phyloP scores from a whole-genome alignment of 2,113 vertebrate species.

The Eptesicus fuscus region DNA sequence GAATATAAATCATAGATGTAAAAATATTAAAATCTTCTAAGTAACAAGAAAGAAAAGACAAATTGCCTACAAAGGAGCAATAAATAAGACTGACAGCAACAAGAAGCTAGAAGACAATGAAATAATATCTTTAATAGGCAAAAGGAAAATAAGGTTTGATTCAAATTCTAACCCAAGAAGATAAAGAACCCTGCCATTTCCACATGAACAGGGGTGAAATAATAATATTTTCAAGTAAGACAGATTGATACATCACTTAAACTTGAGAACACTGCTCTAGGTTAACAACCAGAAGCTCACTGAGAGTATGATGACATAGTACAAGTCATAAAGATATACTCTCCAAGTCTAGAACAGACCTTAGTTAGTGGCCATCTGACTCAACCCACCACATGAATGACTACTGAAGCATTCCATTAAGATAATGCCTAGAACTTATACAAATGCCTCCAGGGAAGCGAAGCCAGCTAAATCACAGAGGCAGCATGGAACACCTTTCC shows the following conservation, averaged over 20 bases:
- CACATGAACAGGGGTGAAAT: not conserved
- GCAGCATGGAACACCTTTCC: not conserved
- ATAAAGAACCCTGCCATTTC: no score
- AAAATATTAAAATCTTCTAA: conserved; percentile 17
- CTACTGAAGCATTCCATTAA: not conserved
- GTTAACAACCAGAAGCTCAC: not conserved
- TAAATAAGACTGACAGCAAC: not conserved
- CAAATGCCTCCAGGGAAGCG: not conserved
- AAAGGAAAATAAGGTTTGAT: not conserved
- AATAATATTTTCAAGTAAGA: not conserved
- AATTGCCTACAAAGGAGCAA: not conserved
- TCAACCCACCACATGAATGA: not conserved
- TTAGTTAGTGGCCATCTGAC: not conserved
- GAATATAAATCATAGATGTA: not conserved
- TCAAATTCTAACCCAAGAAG: not conserved
- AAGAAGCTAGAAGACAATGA: not conserved
- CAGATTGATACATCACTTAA: not conserved
- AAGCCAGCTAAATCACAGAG: not conserved
- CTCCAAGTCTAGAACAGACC: not conserved
- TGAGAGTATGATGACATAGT: not conserved
- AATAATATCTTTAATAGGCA: not conserved
- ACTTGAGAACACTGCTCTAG: not conserved
- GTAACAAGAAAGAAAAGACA: not conserved
- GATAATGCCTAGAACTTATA: not conserved
- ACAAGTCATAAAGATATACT: not conserved